Evolutionary conservation across 2,113 vertebrate species (phyloP).

Genomic region (Crotophaga sulcirostris): DNA sequence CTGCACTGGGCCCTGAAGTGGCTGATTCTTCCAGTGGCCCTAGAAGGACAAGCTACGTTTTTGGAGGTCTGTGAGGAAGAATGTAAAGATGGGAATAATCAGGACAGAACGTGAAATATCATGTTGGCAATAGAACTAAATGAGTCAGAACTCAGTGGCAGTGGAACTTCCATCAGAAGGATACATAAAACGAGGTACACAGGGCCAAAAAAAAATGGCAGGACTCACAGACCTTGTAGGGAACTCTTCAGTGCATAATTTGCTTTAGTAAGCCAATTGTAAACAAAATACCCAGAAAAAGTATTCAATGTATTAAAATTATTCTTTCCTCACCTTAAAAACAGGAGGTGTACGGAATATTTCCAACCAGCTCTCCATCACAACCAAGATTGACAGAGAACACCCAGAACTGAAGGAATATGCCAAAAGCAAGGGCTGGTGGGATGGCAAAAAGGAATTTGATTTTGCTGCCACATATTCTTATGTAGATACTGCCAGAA

Average conservation of each 20-base stretch:
- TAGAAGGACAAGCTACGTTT: background rate
- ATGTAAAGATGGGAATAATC: background rate
- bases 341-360: conserved; percentile 89
- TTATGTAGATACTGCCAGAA: conserved; percentile 82
- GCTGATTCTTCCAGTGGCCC: background rate
- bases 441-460: conserved; percentile 88
- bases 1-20: background rate
- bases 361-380: conserved; percentile 93
- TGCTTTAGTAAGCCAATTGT: background rate
- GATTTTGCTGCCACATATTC: conserved; percentile 89
- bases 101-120: background rate
- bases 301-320: background rate
- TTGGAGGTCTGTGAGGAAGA: background rate
- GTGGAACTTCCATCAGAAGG: background rate
- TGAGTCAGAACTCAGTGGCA: background rate
- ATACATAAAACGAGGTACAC: background rate
- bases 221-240: background rate
- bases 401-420: conserved; percentile 85
- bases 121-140: background rate
- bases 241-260: background rate
- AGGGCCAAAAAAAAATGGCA: background rate
- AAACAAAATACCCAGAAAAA: background rate
- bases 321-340: conserved; percentile 17
- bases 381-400: conserved; percentile 89
- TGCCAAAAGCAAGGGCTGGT: conserved; percentile 87